Evolutionary conservation across 2,797 vertebrate species (phyloP), one percentile per base, ranked within the genome.

Genomic region (Loriculus beryllinus): DNA sequence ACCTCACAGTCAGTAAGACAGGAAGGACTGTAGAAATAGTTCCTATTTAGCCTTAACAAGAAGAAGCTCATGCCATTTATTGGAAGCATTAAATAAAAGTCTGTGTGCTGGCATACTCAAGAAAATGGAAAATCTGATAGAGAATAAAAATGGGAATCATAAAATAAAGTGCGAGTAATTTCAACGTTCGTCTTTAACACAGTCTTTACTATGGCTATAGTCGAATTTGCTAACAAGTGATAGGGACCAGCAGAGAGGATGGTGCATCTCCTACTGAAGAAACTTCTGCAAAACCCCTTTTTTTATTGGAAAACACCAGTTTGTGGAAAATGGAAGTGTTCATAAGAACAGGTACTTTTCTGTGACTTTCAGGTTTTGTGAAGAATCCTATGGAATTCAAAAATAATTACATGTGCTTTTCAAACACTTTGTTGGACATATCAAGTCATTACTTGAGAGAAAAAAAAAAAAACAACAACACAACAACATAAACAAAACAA

Each of bases 1-100:
- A 84, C 87, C 78, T 95, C 85, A 91, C 78, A 84, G 43, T 87
- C 85, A 75, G 67, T 63, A 90, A 87, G 81, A 70, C 37, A 49
- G 63, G 72, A 94, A 95, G 42, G 45, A 37, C 80, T 80, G 92
- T 56, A 9, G 2, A 89, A 95, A 89, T 88, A 88, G 86, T 88
- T 94, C 76, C 52, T 82, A 68, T 42, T 89, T 25, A 57, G 18
- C 68, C 45, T 80, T 47, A 78, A 82, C 35, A 91, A 82, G 48
- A 29, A 83, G 74, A 85, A 81, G 35, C 12, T n/a, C 42, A 26
- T 71, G 37, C 7, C 4, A 19, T 54, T 93, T 90, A 72, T 76
- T 77, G 4, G 1, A 82, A 92, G 51, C 6, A 37, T 40, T 80
- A 84, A 63, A 88, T 88, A 62, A 56, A 93, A 63, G 8, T 39